Evolutionary conservation across 2,797 vertebrate genomes (phyloP).

Genomic region (Stomatorhinus walkeri): DNA sequence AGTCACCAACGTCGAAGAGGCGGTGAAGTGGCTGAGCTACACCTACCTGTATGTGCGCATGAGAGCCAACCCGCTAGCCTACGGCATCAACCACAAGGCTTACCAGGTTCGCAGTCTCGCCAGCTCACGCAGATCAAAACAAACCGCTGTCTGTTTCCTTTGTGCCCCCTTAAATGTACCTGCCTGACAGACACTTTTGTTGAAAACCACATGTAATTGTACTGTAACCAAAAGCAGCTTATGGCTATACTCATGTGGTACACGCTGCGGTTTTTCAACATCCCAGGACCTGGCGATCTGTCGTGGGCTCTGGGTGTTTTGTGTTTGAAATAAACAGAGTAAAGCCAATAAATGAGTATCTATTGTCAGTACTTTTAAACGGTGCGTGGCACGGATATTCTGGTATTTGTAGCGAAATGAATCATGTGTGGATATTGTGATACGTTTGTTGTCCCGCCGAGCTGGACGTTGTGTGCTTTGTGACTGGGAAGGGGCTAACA

Average conservation of each 20-base stretch:
- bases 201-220: neutral
- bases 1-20: constrained; percentile 94
- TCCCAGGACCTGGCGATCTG: neutral
- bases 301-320: neutral
- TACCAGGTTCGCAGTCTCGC: constrained; percentile 69
- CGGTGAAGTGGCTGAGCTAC: constrained; percentile 97
- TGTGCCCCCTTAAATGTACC: neutral
- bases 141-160: neutral
- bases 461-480: neutral
- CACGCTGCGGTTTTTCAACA: neutral
- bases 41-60: constrained; percentile 95
- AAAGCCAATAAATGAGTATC: neutral
- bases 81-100: constrained; percentile 92
- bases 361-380: neutral
- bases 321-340: neutral
- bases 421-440: neutral
- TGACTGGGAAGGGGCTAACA: neutral
- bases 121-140: neutral
- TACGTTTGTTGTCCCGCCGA: neutral
- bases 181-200: neutral
- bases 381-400: neutral
- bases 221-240: neutral
- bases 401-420: neutral
- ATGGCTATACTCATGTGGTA: neutral
- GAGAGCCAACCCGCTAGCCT: constrained; percentile 94